Percentiles rank a stretch among this genome's conserved stretches.
phyloP scores from a whole-genome alignment of 2,888 invertebrate species.

The Timema cristinae region DNA sequence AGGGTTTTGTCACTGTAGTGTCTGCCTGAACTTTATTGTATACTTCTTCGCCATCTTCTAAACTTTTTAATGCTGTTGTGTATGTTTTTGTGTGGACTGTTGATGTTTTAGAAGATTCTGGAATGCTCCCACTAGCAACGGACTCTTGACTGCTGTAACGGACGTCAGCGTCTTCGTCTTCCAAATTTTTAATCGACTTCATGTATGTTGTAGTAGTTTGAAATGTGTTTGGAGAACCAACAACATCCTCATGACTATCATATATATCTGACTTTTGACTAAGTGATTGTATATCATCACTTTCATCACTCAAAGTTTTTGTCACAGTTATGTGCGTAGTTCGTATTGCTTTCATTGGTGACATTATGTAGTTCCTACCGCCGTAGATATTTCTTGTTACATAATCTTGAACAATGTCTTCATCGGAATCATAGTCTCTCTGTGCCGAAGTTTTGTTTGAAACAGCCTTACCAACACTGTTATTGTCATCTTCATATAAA shows the following conservation, averaged over 20 bases:
- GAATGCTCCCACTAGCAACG: neutral
- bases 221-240: constrained; percentile 9
- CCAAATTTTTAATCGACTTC: constrained; percentile 9
- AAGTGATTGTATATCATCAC: constrained; percentile 13
- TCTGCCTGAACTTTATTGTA: too few species aligned
- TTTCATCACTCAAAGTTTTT: constrained; percentile 13
- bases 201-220: neutral
- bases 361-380: too few species aligned
- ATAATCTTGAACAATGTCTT: too few species aligned
- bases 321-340: too few species aligned
- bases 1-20: constrained; percentile 18
- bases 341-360: too few species aligned
- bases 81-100: constrained; percentile 20
- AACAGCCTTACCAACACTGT: constrained; percentile 17
- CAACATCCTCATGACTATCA: neutral
- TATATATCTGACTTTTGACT: too few species aligned
- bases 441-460: constrained; percentile 20
- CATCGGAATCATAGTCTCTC: too few species aligned
- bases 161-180: neutral
- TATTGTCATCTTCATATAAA: constrained; percentile 27
- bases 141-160: constrained; percentile 11
- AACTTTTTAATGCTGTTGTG: constrained; percentile 8
- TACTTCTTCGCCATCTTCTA: constrained; percentile 4
- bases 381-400: too few species aligned
- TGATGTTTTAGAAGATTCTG: constrained; percentile 15